phyloP scores from a whole-genome alignment of 1,140 invertebrate species.

The Aradophagus sp. region DNA sequence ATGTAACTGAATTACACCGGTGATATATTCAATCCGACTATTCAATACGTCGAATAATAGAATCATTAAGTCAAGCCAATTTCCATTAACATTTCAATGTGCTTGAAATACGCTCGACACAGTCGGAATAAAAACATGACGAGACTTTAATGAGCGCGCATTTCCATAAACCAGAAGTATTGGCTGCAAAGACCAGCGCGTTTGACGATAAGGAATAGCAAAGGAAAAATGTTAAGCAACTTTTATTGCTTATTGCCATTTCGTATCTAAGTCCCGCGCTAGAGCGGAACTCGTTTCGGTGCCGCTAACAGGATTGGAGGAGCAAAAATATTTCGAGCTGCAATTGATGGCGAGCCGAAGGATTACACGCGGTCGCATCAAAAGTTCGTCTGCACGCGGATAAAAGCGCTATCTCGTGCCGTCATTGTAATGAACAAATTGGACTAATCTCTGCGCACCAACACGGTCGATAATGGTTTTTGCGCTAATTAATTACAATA shows the following conservation, averaged over 20 bases:
- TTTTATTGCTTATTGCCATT: conserved; percentile 50
- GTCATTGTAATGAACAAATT: neutral
- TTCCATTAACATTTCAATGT: conserved; percentile 21
- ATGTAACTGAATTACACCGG: no score
- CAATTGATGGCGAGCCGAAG: conserved; percentile 27
- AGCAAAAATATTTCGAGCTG: conserved; percentile 30
- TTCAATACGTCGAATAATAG: conserved; percentile 1
- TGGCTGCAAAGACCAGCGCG: conserved; percentile 31
- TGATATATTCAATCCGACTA: neutral
- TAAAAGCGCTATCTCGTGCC: neutral
- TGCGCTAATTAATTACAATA: conserved; percentile 29
- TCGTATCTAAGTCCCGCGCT: conserved; percentile 30
- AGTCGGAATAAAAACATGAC: conserved; percentile 27
- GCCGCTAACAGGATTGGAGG: conserved; percentile 27
- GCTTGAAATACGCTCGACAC: conserved; percentile 3
- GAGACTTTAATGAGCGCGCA: conserved; percentile 26
- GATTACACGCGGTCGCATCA: neutral
- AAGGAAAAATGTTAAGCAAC: conserved; percentile 24
- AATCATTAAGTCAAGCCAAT: conserved; percentile 12
- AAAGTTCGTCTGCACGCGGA: neutral
- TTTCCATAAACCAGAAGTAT: conserved; percentile 43
- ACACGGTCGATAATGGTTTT: conserved; percentile 5
- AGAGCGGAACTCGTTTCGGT: conserved; percentile 31
- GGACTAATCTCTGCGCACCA: conserved; percentile 5
- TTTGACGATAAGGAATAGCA: conserved; percentile 35